phyloP scores from a whole-genome alignment of 2,888 invertebrate species.

The Lydus trimaculatus region DNA sequence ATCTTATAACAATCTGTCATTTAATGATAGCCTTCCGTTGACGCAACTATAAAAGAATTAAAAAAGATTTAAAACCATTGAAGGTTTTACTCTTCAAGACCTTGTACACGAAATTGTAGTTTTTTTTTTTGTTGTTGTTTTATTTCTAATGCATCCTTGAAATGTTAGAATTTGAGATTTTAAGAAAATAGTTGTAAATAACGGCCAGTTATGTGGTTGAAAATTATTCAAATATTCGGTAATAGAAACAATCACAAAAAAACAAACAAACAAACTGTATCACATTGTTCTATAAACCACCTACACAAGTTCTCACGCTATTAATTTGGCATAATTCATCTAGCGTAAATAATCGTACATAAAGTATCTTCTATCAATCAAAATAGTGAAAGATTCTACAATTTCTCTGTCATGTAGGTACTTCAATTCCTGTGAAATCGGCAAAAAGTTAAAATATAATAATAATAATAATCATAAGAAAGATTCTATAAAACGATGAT shows the following conservation, averaged over 20 bases:
- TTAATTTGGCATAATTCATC: constrained; percentile 26
- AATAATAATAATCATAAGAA: neutral
- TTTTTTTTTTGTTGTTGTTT: too few species aligned
- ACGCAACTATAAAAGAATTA: constrained; percentile 47
- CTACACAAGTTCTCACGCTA: constrained; percentile 28
- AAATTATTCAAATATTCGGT: neutral
- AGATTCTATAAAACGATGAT: constrained; percentile 38
- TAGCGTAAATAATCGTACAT: constrained; percentile 28
- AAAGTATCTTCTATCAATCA: neutral
- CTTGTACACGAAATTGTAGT: constrained; percentile 20
- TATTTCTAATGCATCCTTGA: too few species aligned
- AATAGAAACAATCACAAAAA: neutral
- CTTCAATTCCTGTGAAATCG: neutral
- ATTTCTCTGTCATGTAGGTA: neutral
- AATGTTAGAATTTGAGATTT: too few species aligned
- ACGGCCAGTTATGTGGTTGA: neutral
- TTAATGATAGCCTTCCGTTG: constrained; percentile 56
- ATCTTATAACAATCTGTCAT: constrained; percentile 53
- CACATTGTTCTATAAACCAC: constrained; percentile 13
- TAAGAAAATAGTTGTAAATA: too few species aligned
- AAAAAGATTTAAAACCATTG: constrained; percentile 40
- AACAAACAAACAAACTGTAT: neutral
- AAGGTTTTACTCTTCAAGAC: constrained; percentile 34
- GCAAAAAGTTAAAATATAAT: neutral
- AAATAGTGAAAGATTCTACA: neutral